phyloP scores from a whole-genome alignment of 2,113 vertebrate species.

The Mungos mungo region DNA sequence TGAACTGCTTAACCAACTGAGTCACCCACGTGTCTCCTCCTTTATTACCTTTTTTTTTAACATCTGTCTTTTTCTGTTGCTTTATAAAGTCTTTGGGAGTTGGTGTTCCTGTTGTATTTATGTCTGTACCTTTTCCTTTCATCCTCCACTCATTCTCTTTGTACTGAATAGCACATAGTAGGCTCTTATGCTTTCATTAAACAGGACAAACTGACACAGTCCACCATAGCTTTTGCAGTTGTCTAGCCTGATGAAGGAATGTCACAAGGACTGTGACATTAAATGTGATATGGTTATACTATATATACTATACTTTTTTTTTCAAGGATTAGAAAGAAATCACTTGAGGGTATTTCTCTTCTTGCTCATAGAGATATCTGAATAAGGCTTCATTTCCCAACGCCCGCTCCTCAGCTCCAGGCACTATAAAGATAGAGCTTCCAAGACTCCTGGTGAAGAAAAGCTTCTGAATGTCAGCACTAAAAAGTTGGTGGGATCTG shows the following conservation, averaged over 20 bases:
- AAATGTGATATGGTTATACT: not conserved
- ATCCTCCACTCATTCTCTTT: not conserved
- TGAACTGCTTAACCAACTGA: too few species aligned
- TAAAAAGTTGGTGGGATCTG: conserved; percentile 51
- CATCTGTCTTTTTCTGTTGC: not conserved
- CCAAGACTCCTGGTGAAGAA: conserved; percentile 3
- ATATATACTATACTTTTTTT: not conserved
- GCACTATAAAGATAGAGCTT: not conserved
- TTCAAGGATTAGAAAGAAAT: conserved; percentile 2
- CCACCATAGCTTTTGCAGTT: not conserved
- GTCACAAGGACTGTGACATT: not conserved
- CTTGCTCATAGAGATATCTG: not conserved
- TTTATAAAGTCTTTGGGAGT: not conserved
- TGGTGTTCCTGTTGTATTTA: not conserved
- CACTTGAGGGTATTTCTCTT: not conserved
- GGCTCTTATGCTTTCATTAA: not conserved
- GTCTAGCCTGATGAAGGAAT: not conserved
- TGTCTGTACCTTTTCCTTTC: not conserved
- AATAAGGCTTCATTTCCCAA: not conserved
- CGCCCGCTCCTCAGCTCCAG: not conserved
- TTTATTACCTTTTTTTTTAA: not conserved
- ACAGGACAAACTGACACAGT: not conserved
- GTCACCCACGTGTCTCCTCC: too few species aligned
- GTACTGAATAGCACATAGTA: not conserved
- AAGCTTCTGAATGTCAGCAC: conserved; percentile 40